A percentile compares a stretch with the other conserved stretches of the same genome.
These are phyloP conservation scores for Nomada goodeniana DNA, from an alignment of 2,888 invertebrate genomes.

Conservation along the genomic window DNA sequence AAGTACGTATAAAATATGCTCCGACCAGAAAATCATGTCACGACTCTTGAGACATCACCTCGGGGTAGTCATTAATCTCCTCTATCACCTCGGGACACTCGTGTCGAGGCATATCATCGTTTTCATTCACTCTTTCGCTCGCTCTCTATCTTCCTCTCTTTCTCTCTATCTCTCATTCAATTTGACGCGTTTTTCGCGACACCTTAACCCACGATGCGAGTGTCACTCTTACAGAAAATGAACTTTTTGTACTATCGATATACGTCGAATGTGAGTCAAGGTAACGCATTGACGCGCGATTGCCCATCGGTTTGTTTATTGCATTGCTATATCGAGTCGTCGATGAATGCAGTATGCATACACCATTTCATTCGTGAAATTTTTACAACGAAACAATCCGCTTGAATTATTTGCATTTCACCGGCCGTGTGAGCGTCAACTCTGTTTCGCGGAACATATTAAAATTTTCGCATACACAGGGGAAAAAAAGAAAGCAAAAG, in stretches of 20 bases:
- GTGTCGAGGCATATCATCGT: slow-evolving; percentile 7
- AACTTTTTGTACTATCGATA: slow-evolving; percentile 54
- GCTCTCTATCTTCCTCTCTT: not conserved
- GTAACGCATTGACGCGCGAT: slow-evolving; percentile 10
- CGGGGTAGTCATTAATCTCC: slow-evolving; percentile 8
- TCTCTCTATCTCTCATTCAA: not conserved
- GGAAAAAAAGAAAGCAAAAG: not conserved
- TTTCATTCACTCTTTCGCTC: not conserved
- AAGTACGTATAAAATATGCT: slow-evolving; percentile 62
- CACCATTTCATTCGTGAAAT: slow-evolving; percentile 44
- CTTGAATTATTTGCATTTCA: slow-evolving; percentile 35
- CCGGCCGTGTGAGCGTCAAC: not conserved
- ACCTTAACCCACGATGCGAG: slow-evolving; percentile 23
- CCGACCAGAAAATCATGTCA: slow-evolving; percentile 37
- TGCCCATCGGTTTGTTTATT: not conserved
- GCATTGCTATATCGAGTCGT: slow-evolving; percentile 10
- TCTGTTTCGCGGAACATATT: not conserved
- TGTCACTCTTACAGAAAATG: slow-evolving; percentile 15
- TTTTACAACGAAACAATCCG: not conserved
- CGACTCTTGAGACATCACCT: slow-evolving; percentile 24
- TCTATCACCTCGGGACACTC: slow-evolving; percentile 9
- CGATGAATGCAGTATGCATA: slow-evolving; percentile 47
- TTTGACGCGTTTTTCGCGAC: slow-evolving; percentile 11
- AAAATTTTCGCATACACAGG: not conserved
- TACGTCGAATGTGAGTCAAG: slow-evolving; percentile 21